These are phyloP conservation scores for Microtus ochrogaster DNA, from an alignment of 2,113 vertebrate genomes.

Conservation along the genomic window DNA sequence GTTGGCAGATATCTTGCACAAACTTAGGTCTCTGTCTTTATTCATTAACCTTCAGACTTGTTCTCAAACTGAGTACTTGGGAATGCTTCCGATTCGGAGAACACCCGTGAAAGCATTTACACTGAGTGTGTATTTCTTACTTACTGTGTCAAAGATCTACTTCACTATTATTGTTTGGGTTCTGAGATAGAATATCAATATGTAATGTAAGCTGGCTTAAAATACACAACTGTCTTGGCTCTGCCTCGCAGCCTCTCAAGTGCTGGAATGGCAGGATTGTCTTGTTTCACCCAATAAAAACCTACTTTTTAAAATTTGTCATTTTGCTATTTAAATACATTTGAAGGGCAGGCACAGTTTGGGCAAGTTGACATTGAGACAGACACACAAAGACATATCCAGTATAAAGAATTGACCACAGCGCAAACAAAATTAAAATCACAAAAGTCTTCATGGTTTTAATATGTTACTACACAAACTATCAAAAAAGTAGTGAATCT, in stretches of 20 bases:
- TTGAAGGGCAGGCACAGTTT: not conserved
- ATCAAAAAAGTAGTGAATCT: not conserved
- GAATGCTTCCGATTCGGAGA: not conserved
- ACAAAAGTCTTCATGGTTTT: not conserved
- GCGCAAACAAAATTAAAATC: not conserved
- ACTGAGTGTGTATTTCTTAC: not conserved
- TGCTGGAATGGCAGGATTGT: not conserved
- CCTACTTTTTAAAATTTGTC: not conserved
- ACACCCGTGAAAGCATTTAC: not conserved
- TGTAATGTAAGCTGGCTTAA: too few species aligned
- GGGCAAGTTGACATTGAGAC: not conserved
- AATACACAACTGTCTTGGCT: not conserved
- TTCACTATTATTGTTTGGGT: not conserved
- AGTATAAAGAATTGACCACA: not conserved
- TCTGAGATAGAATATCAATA: not conserved
- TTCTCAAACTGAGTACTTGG: not conserved
- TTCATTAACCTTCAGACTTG: conserved; percentile 7
- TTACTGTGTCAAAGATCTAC: not conserved
- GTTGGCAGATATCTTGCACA: not conserved
- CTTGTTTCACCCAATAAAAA: not conserved
- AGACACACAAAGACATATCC: not conserved
- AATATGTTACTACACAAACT: not conserved
- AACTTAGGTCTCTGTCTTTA: conserved; percentile 1
- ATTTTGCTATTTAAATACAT: not conserved
- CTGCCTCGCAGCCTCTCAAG: not conserved